These are phyloP conservation scores for Heliconius hermathena DNA, from an alignment of 1,140 invertebrate species.

Conservation along the genomic window DNA sequence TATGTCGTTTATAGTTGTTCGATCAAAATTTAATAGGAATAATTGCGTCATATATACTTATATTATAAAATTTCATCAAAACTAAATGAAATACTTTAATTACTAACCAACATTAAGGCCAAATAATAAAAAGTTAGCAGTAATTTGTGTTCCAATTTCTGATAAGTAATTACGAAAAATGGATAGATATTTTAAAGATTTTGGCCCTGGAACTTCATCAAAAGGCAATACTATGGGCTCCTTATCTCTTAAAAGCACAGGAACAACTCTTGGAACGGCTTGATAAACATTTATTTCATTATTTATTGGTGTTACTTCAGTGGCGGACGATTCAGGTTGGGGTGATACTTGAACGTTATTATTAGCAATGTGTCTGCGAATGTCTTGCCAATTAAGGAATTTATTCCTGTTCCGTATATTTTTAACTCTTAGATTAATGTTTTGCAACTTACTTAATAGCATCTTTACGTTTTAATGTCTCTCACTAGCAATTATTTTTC, in stretches of 20 bases:
- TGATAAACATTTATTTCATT: conserved; percentile 56
- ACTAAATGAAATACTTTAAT: background rate
- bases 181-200: conserved; percentile 81
- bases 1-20: background rate
- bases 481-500: background rate
- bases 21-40: background rate
- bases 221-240: conserved; percentile 76
- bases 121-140: conserved; percentile 82
- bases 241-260: conserved; percentile 59
- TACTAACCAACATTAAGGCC: conserved; percentile 82
- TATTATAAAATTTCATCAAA: background rate
- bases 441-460: conserved; percentile 28
- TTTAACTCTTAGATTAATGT: conserved; percentile 18
- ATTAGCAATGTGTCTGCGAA: conserved; percentile 9
- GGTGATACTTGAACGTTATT: background rate
- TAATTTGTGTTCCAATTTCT: conserved; percentile 84
- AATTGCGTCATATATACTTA: background rate
- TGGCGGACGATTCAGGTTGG: background rate
- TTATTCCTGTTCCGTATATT: conserved; percentile 30
- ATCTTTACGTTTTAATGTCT: conserved; percentile 9
- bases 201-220: conserved; percentile 84
- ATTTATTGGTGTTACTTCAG: conserved; percentile 23
- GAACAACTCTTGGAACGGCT: conserved; percentile 49
- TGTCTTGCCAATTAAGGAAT: conserved; percentile 32
- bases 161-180: conserved; percentile 84